Evolutionary conservation across 1,140 invertebrate genomes (phyloP).

Genomic region (Drosophila baimaii): DNA sequence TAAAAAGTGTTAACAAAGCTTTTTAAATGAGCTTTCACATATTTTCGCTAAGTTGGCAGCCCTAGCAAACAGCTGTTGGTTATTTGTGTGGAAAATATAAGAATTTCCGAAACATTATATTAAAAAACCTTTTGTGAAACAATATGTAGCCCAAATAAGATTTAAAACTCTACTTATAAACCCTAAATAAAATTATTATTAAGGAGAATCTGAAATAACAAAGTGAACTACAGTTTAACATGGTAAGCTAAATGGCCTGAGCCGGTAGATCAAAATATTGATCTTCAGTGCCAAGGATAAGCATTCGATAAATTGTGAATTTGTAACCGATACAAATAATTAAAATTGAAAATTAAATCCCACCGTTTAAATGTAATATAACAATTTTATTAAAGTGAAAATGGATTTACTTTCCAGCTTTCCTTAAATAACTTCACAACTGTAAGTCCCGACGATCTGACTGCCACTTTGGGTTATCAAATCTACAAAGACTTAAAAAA

Average conservation of each 20-base stretch:
- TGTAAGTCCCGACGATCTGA: slow-evolving; percentile 24
- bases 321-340: too few species aligned
- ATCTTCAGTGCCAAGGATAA: too few species aligned
- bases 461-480: slow-evolving; percentile 45
- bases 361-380: too few species aligned
- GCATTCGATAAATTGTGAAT: too few species aligned
- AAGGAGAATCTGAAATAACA: not conserved
- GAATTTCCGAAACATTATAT: not conserved
- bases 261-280: too few species aligned
- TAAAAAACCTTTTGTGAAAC: not conserved
- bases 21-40: not conserved
- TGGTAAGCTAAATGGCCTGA: slow-evolving; percentile 30
- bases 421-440: slow-evolving; percentile 27
- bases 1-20: not conserved
- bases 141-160: not conserved
- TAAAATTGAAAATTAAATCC: too few species aligned
- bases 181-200: too few species aligned
- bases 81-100: not conserved
- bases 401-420: too few species aligned
- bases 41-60: not conserved
- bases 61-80: slow-evolving; percentile 5
- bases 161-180: not conserved
- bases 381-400: too few species aligned
- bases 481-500: slow-evolving; percentile 59
- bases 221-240: slow-evolving; percentile 5